Percentiles rank a stretch among this genome's conserved stretches.
phyloP scores from a whole-genome alignment of 2,113 vertebrate genomes.

The Tyrannus savana region DNA sequence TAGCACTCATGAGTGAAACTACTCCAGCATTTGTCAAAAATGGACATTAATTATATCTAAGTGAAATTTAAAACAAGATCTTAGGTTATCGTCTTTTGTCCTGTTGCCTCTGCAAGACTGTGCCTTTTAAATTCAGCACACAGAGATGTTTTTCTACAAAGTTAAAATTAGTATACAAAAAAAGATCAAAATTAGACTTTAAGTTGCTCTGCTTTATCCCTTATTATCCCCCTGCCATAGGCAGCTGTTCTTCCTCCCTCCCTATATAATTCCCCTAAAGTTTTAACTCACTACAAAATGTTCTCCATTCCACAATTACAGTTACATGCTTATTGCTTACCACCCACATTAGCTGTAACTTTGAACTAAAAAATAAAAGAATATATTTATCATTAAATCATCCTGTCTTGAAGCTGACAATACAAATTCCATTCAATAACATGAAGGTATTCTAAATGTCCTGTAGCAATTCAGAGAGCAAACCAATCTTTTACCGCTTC shows the following conservation, averaged over 20 bases:
- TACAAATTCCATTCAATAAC: not conserved
- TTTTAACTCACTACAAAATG: not conserved
- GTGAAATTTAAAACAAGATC: not conserved
- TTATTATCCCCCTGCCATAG: not conserved
- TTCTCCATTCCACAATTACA: not conserved
- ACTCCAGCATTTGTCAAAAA: not conserved
- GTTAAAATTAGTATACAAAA: not conserved
- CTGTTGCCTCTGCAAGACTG: not conserved
- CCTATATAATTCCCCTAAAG: not conserved
- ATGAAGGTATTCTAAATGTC: not conserved
- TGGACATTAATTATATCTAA: not conserved
- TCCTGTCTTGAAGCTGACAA: not conserved
- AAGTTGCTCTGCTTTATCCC: not conserved
- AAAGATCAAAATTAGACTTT: not conserved
- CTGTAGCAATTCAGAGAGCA: not conserved
- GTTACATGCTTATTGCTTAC: not conserved
- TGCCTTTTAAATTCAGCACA: not conserved
- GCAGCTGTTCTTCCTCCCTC: not conserved
- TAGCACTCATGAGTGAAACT: not conserved
- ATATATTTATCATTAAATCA: not conserved
- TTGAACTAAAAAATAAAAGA: not conserved
- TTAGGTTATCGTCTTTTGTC: not conserved
- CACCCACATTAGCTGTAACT: not conserved
- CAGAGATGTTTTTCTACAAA: not conserved
- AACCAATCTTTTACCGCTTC: constrained; percentile 81